Base-by-base conservation (phyloP, 2,797 vertebrate genomes). In the Anabacerthia variegaticeps region DNA sequence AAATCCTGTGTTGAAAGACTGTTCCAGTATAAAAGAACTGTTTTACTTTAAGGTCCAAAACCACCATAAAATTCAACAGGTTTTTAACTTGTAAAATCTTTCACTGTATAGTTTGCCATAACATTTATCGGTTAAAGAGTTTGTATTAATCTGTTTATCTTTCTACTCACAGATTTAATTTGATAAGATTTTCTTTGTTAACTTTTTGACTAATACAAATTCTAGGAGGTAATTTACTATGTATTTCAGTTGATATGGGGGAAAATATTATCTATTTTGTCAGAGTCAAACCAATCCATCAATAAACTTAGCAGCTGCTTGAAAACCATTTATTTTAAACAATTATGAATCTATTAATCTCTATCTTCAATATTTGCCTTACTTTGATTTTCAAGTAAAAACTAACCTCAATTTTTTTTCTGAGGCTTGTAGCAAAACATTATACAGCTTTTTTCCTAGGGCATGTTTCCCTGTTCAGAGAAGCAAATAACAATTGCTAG, bases 401-500 rank as follows among this genome's bases (percentile, higher is more conserved):
- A 6, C 7, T 51, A 62, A 32, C 12, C 5, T 17, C 9, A 49
- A 46, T 34, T 43, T n/a, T 80, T 3, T 18, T 76, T 75, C 55
- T 73, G 59, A 68, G 36, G 15, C 32, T 74, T 75, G 12, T 28
- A 55, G 56, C 18, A 77, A 78, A 88, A 49, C 12, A 69, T 67
- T 92, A 69, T 66, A 43, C 41, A 69, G 30, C 18, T 92, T 74
- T 74, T 86, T 92, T 88, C 36, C 43, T 71, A 28, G 30, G 61
- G 6, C 9, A 30, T 8, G 8, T 55, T 48, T 32, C 51, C 10
- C 12, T 72, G 4, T 63, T 81, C 26, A 54, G 36, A 18, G 41
- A 94, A 88, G 23, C 49, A 95, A 76, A 34, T 66, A 81, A 37
- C 28, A 69, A 71, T 68, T 82, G 34, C 23, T 78, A 37, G 44